These are phyloP conservation scores for Lepisosteus osseus DNA, from an alignment of 2,113 vertebrate genomes.

Conservation along the genomic window DNA sequence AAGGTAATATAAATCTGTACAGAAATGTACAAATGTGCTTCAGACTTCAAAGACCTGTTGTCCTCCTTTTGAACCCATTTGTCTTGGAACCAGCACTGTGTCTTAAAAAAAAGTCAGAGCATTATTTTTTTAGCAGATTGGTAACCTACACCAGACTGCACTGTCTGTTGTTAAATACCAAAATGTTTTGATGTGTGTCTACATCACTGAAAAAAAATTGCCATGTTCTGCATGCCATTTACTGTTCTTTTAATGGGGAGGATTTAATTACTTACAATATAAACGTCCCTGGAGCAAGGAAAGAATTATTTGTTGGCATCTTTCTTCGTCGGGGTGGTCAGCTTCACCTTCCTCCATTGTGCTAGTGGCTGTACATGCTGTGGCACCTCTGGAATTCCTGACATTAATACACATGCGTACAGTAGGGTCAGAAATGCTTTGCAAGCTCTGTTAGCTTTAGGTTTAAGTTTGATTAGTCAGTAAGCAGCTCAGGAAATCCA, in stretches of 20 bases:
- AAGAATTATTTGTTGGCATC: constrained; percentile 9
- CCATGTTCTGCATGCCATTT: background rate
- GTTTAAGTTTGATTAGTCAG: no score
- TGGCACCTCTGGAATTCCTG: no score
- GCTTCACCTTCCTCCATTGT: background rate
- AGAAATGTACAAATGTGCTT: background rate
- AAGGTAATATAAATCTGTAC: background rate
- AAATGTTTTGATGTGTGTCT: constrained; percentile 7
- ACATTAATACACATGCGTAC: no score
- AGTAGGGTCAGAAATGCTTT: no score
- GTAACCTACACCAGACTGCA: constrained; percentile 46
- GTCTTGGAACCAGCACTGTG: background rate
- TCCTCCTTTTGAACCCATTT: constrained; percentile 1
- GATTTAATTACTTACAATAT: constrained; percentile 11
- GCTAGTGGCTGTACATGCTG: no score
- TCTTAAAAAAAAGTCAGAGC: constrained; percentile 34
- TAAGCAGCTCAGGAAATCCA: no score
- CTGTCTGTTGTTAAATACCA: constrained; percentile 50
- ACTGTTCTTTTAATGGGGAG: background rate
- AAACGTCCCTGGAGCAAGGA: constrained; percentile 1
- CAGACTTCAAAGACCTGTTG: background rate
- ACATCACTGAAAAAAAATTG: constrained; percentile 1
- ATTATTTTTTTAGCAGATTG: constrained; percentile 55
- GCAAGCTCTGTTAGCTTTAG: no score
- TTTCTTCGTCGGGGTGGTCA: background rate